These are phyloP conservation scores for Cryptocephalus moraei DNA, from an alignment of 2,888 invertebrate species.

Conservation along the genomic window DNA sequence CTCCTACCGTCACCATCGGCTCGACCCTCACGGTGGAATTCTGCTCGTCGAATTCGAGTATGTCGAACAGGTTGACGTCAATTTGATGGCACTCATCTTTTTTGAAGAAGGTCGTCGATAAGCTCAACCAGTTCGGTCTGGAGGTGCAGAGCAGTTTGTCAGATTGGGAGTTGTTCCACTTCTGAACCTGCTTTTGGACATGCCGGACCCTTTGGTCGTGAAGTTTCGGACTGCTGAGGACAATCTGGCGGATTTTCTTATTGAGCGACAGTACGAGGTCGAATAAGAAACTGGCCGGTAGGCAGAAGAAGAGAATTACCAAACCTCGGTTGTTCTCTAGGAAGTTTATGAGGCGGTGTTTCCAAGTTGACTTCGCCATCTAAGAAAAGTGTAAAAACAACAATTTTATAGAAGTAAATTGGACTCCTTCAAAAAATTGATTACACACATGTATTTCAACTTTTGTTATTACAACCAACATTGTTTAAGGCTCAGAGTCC, in stretches of 20 bases:
- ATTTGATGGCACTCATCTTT: slow-evolving; percentile 54
- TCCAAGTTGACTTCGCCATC: slow-evolving; percentile 13
- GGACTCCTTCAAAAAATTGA: too few species aligned
- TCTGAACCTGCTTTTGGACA: slow-evolving; percentile 44
- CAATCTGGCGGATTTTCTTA: slow-evolving; percentile 32
- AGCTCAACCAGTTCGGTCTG: slow-evolving; percentile 58
- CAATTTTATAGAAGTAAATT: not conserved
- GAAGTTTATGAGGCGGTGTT: slow-evolving; percentile 38
- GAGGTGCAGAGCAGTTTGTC: slow-evolving; percentile 52
- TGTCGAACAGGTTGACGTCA: slow-evolving; percentile 51
- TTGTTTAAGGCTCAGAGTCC: too few species aligned
- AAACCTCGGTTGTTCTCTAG: slow-evolving; percentile 52
- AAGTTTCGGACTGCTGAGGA: slow-evolving; percentile 34
- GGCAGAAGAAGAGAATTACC: slow-evolving; percentile 53
- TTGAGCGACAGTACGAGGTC: slow-evolving; percentile 37
- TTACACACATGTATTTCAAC: too few species aligned
- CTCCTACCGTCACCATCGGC: slow-evolving; percentile 57
- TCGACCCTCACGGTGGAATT: slow-evolving; percentile 52
- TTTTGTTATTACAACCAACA: too few species aligned
- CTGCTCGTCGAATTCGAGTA: slow-evolving; percentile 47
- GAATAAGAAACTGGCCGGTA: slow-evolving; percentile 58
- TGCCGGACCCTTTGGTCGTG: slow-evolving; percentile 41
- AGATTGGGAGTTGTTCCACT: slow-evolving; percentile 43
- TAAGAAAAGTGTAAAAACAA: slow-evolving; percentile 3
- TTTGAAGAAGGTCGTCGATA: slow-evolving; percentile 56